phyloP scores from a whole-genome alignment of 2,797 vertebrate genomes.

The Erethizon dorsatum region DNA sequence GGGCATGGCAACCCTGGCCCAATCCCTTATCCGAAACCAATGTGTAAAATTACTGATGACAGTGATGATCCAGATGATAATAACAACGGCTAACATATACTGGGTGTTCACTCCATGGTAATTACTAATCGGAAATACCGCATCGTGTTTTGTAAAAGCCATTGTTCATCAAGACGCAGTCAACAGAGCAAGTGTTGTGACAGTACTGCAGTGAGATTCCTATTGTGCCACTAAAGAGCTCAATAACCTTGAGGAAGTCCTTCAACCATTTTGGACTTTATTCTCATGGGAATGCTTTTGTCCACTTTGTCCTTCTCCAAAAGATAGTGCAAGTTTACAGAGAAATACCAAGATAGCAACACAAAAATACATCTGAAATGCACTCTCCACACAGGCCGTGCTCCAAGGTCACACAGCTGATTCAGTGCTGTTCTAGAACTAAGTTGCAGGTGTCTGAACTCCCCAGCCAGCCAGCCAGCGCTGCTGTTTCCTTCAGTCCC shows the following conservation, averaged over 20 bases:
- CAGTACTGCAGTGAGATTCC: background rate
- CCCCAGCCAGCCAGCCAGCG: background rate
- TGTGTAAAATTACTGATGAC: conserved; percentile 11
- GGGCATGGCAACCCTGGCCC: background rate
- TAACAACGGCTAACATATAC: background rate
- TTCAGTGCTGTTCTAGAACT: background rate
- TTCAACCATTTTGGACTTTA: conserved; percentile 20
- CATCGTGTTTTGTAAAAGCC: background rate
- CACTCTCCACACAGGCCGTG: background rate
- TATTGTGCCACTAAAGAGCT: background rate
- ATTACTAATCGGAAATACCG: background rate
- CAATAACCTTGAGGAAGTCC: conserved; percentile 62
- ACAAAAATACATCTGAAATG: conserved; percentile 33
- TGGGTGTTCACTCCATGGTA: background rate
- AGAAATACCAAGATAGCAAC: conserved; percentile 40
- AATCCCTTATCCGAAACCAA: background rate
- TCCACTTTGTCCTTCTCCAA: conserved; percentile 1
- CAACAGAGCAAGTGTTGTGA: background rate
- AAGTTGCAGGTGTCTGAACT: conserved; percentile 32
- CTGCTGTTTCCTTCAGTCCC: background rate
- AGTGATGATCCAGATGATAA: background rate
- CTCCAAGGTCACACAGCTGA: conserved; percentile 57
- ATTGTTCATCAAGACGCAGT: background rate
- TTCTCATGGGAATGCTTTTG: conserved; percentile 14
- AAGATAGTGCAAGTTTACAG: conserved; percentile 16